A percentile compares a stretch with the other conserved stretches of the same genome.
These are phyloP conservation scores for Coregonus clupeaformis DNA, from an alignment of 2,113 vertebrate genomes.

Conservation along the genomic window DNA sequence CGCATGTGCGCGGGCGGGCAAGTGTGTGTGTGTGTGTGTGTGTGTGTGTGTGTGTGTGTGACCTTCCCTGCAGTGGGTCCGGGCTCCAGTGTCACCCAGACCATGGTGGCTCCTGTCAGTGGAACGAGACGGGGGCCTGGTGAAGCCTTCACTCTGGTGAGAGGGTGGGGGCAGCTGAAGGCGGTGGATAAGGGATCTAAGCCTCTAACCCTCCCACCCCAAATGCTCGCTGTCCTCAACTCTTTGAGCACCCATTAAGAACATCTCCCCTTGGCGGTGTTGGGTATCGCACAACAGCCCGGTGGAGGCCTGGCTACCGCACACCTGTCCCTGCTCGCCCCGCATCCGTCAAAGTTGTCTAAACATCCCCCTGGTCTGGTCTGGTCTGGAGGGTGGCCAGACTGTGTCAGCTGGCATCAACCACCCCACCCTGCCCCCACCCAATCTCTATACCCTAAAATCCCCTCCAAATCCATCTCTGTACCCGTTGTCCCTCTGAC, in stretches of 20 bases:
- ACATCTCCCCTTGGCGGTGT: conserved; percentile 40
- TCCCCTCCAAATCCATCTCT: conserved; percentile 20
- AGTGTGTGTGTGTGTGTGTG: too few species aligned
- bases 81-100: not conserved
- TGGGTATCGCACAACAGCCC: conserved; percentile 49
- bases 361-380: conserved; percentile 31
- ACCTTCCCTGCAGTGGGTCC: not conserved
- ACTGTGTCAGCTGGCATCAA: not conserved
- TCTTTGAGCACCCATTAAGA: conserved; percentile 2
- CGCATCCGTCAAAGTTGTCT: conserved; percentile 47
- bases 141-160: not conserved
- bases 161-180: not conserved
- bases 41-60: not conserved
- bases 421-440: not conserved
- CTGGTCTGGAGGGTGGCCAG: not conserved
- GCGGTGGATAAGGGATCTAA: not conserved
- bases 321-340: conserved; percentile 49
- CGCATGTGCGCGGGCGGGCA: too few species aligned
- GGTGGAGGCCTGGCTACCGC: conserved; percentile 19
- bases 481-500: conserved; percentile 2
- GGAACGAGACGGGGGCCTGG: too few species aligned
- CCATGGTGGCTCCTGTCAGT: too few species aligned
- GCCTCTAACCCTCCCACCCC: conserved; percentile 20
- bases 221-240: conserved; percentile 37
- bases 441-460: not conserved